Evolutionary conservation across 2,888 invertebrate genomes (phyloP), one percentile per base, ranked within the genome.

Genomic region (Tortricodes alternella): DNA sequence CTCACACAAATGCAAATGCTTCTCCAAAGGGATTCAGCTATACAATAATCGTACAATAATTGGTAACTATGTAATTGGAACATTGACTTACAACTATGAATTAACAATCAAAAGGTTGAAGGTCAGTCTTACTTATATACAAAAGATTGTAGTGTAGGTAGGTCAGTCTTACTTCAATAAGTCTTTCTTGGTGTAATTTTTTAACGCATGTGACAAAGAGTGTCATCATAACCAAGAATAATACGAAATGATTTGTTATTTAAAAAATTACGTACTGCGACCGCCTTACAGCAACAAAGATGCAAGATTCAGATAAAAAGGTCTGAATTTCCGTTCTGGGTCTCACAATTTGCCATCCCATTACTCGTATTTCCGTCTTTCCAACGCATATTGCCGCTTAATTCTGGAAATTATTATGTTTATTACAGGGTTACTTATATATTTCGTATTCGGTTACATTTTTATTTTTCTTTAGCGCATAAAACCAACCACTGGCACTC

Each of bases 271-370:
- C 34, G 15, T 13, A 34, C n/a, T 18, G n/a, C 27, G n/a, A n/a
- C 52, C 44, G 29, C 34, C 32, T 23, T 21, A 8, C 32, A 24
- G 46, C 39, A 21, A 34, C 23, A 46, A 24, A 41, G 55, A 55
- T 48, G 34, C 34, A 27, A 41, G 35, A 43, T 43, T 16, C 15
- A 41, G 41, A 48, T 55, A 27, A 55, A 48, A 48, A 48, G 24
- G 23, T 27, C 41, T n/a, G 34, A 34, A 43, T 48, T 41, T 48
- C 41, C 55, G 27, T 24, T 27, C 9, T 15, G 48, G 18, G 46
- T 27, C 27, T 34, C 27, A 35, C 55, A 48, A 55, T 48, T 55
- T 48, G 48, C 55, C 48, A 46, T 38, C 18, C 24, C 35, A 43
- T 41, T 55, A 43, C 19, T 34, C 34, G 32, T 53, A 24, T 35